phyloP scores from a whole-genome alignment of 1,140 invertebrate species.

The Ctenoplectra terminalis region DNA sequence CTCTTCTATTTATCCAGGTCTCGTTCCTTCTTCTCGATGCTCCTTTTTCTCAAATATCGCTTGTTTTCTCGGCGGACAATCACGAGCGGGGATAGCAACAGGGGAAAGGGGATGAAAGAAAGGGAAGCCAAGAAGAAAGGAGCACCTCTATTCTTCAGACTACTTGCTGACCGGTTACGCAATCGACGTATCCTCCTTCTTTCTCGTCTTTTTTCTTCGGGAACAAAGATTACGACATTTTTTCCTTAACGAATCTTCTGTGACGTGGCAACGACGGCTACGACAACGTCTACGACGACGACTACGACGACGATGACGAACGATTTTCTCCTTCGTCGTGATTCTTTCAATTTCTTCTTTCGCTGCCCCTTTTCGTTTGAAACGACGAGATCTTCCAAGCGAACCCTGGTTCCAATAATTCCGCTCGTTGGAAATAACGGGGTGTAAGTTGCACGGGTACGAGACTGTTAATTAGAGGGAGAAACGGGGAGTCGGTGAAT shows the following conservation, averaged over 20 bases:
- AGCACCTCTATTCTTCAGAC: background rate
- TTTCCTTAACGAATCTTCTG: background rate
- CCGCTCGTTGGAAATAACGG: background rate
- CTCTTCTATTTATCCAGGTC: background rate
- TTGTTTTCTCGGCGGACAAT: conserved; percentile 3
- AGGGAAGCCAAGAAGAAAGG: background rate
- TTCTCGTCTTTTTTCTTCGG: background rate
- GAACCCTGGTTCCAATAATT: background rate
- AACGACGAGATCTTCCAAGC: background rate
- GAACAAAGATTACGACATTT: conserved; percentile 4
- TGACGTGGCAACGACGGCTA: background rate
- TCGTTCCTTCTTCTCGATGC: background rate
- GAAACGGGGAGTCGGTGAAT: background rate
- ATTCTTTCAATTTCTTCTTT: no score
- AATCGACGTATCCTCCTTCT: background rate
- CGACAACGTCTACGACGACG: no score
- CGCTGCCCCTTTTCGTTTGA: background rate
- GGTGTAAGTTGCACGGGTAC: background rate
- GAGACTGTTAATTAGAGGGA: conserved; percentile 13
- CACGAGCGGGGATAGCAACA: background rate
- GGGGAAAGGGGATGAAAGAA: background rate
- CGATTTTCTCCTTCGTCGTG: background rate
- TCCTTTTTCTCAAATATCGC: background rate
- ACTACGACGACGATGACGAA: no score
- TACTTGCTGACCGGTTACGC: conserved; percentile 10